These are phyloP conservation scores for Scaptomyza caliginosa DNA, from an alignment of 2,888 invertebrate genomes.

Conservation along the genomic window DNA sequence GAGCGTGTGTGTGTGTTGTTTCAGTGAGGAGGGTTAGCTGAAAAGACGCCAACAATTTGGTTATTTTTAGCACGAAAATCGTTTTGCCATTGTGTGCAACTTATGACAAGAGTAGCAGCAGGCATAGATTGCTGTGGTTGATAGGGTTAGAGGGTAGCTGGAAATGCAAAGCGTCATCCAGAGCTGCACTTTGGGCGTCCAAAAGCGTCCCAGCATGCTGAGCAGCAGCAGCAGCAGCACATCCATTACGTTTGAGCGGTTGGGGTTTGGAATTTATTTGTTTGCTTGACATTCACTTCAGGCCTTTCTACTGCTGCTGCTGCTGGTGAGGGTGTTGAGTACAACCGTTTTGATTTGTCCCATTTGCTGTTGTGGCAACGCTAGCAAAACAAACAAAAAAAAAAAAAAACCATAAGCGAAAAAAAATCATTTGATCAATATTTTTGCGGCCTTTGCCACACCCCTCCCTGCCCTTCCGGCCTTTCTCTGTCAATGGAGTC, in stretches of 20 bases:
- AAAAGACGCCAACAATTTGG: constrained; percentile 71
- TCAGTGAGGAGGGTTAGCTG: constrained; percentile 4
- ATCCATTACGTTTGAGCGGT: constrained; percentile 31
- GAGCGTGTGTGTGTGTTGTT: constrained; percentile 8
- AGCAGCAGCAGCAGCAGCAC: neutral
- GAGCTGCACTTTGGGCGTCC: constrained; percentile 28
- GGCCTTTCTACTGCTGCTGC: no score
- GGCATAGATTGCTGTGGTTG: no score
- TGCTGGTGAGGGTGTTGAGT: no score
- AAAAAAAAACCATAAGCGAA: no score
- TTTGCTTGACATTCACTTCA: constrained; percentile 44
- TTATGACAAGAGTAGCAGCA: constrained; percentile 19
- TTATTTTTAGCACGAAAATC: constrained; percentile 78
- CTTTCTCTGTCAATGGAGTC: neutral
- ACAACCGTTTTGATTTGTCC: constrained; percentile 45
- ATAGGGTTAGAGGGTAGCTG: neutral
- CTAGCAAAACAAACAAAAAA: constrained; percentile 57
- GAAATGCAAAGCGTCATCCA: constrained; percentile 22
- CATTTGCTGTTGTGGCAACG: constrained; percentile 63
- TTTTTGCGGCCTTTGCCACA: constrained; percentile 22
- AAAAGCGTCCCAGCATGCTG: constrained; percentile 15
- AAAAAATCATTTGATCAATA: constrained; percentile 69
- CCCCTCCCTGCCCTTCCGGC: neutral
- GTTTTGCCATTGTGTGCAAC: constrained; percentile 64
- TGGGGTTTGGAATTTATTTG: constrained; percentile 41